phyloP scores from a whole-genome alignment of 2,113 vertebrate species.

The Ploceus nigricollis region DNA sequence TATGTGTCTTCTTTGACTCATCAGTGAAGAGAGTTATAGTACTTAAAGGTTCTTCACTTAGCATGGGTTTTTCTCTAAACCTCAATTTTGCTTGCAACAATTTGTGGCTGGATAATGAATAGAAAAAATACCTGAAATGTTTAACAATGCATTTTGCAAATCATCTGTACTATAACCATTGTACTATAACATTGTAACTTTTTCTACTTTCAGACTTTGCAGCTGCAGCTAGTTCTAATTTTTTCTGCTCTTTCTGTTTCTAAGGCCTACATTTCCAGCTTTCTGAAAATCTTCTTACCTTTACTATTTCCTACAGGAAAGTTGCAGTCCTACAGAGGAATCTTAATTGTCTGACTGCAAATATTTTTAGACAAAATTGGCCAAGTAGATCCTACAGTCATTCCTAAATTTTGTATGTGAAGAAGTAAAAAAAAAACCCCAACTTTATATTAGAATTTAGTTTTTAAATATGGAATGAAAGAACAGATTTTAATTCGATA shows the following conservation, averaged over 20 bases:
- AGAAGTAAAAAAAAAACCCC: not conserved
- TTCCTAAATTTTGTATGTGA: not conserved
- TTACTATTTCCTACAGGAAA: not conserved
- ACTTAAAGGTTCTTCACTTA: not conserved
- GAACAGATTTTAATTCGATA: not conserved
- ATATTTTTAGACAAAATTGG: not conserved
- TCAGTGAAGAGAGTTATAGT: not conserved
- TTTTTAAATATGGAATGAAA: not conserved
- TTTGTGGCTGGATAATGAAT: not conserved
- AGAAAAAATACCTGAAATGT: not conserved
- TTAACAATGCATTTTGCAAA: not conserved
- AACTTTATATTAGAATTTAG: not conserved
- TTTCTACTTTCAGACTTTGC: not conserved
- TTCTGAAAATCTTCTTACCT: not conserved
- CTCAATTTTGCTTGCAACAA: not conserved
- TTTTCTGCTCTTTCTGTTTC: not conserved
- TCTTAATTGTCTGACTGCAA: constrained; percentile 7
- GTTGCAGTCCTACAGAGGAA: not conserved
- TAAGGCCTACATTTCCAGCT: not conserved
- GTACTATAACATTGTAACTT: not conserved
- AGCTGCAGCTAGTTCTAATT: not conserved
- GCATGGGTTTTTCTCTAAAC: not conserved
- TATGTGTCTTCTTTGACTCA: not conserved
- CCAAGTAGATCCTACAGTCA: not conserved
- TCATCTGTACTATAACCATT: not conserved